These are phyloP conservation scores for Oryzias curvinotus DNA, from an alignment of 2,113 vertebrate species.

Conservation along the genomic window DNA sequence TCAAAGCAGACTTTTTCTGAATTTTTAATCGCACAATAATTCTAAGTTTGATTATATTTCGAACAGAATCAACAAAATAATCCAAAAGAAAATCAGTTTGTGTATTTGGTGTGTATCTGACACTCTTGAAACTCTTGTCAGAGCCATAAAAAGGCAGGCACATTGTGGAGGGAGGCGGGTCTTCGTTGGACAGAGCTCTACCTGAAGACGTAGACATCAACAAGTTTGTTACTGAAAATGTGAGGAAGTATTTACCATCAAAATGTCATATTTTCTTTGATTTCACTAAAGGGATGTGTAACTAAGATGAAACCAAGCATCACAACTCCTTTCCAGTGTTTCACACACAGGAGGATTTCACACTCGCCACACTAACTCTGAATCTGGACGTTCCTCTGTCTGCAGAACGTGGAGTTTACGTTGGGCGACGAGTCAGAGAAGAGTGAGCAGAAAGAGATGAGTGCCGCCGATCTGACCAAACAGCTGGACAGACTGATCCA, in stretches of 20 bases:
- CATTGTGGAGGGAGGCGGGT: slow-evolving; percentile 88
- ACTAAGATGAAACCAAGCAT: no score
- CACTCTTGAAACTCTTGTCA: slow-evolving; percentile 50
- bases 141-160: slow-evolving; percentile 90
- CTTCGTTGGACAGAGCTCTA: slow-evolving; percentile 94
- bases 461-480: slow-evolving; percentile 80
- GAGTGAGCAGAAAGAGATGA: slow-evolving; percentile 78
- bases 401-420: slow-evolving; percentile 90
- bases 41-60: no score
- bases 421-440: slow-evolving; percentile 83
- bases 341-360: no score
- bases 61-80: no score
- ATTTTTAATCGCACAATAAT: no score
- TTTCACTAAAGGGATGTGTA: no score
- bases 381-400: not conserved
- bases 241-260: slow-evolving; percentile 49
- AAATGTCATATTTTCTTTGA: no score
- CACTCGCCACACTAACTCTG: not conserved
- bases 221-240: slow-evolving; percentile 91
- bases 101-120: not conserved
- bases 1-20: no score
- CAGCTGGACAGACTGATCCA: slow-evolving; percentile 87
- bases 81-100: no score
- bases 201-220: slow-evolving; percentile 87
- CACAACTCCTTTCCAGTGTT: no score